Conservation (phyloP, 2,797 vertebrate genomes). For the Catostomus latipinnis region DNA sequence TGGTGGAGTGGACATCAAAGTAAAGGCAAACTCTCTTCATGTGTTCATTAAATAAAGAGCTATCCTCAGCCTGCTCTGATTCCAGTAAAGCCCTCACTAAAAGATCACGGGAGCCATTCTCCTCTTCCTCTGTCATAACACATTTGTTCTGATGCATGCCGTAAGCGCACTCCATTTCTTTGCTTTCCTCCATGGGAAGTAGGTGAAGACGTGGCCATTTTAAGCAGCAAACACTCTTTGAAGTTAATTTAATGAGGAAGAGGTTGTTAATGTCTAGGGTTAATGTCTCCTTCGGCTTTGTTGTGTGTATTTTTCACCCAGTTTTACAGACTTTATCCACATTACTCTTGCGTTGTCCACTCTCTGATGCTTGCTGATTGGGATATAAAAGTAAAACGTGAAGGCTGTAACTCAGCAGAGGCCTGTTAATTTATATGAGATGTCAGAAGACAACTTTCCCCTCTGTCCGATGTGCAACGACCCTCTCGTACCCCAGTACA, state of each 20-base stretch:
- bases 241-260: slow-evolving; percentile 73
- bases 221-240: slow-evolving; percentile 71
- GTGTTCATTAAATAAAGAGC: slow-evolving; percentile 67
- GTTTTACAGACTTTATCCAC: slow-evolving; percentile 37
- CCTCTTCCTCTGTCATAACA: slow-evolving; percentile 62
- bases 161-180: slow-evolving; percentile 15
- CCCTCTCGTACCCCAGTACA: slow-evolving; percentile 50
- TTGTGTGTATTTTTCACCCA: neutral
- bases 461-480: slow-evolving; percentile 37
- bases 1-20: slow-evolving; percentile 72
- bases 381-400: slow-evolving; percentile 51
- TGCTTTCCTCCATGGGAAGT: slow-evolving; percentile 28
- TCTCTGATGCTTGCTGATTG: slow-evolving; percentile 26
- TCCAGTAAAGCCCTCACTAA: slow-evolving; percentile 66
- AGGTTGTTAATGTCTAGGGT: slow-evolving; percentile 50
- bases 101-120: slow-evolving; percentile 56
- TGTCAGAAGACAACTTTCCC: slow-evolving; percentile 65
- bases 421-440: slow-evolving; percentile 65
- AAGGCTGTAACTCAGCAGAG: slow-evolving; percentile 47
- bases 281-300: slow-evolving; percentile 39
- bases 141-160: slow-evolving; percentile 27
- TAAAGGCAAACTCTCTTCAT: slow-evolving; percentile 55
- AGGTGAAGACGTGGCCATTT: slow-evolving; percentile 58
- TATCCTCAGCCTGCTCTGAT: slow-evolving; percentile 54
- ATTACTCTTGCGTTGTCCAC: slow-evolving; percentile 16